Base-by-base conservation (phyloP, 2,113 vertebrate species). In the Bagarius yarrelli region DNA sequence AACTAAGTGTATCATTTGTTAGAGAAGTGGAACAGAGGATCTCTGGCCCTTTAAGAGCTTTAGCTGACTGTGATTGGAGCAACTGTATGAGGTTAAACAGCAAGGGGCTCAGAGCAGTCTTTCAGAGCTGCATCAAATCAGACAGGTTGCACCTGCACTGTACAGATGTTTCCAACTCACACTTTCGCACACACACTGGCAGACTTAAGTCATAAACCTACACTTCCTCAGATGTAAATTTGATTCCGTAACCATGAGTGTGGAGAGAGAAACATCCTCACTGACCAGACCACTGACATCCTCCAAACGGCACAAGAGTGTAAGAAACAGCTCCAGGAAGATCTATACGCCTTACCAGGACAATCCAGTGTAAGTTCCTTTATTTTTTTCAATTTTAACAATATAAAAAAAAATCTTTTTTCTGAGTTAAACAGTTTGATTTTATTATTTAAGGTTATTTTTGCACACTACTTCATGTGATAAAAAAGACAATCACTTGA, bases 361-460 rank as follows among this genome's bases (percentile, higher is more conserved):
- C 81, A 94, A 95, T 56, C 90, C 93, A 85, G 93, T 95, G 98
- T 98, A 88, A 95, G 95, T 86, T n/a, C n/a, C n/a, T 4, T 55
- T 27, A 27, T 14, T 69, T 70, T 70, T 70, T 25, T 3, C 15
- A 15, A 18, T 25, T n/a, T 2, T 15, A 1, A 27, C 18, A 25
- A 23, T 67, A 23, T 0, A 66, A 64, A 32, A 55, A 36, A 6
- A 5, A 4, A 40, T 57, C 8, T 5, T 36, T 34, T 1, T 4
- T 55, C 18, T 40, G 40, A 53, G 12, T n/a, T 21, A 74, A 23
- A 57, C 25, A 2, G 14, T 15, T 44, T 69, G 36, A 69, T 44
- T 8, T 32, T 34, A 56, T 21, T 55, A 8, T 57, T n/a, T 36
- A 67, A 36, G 19, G 18, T 64, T 2, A 32, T 66, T 8, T 25